Base-by-base conservation (phyloP, 2,797 vertebrate species). In the Pterois miles region DNA sequence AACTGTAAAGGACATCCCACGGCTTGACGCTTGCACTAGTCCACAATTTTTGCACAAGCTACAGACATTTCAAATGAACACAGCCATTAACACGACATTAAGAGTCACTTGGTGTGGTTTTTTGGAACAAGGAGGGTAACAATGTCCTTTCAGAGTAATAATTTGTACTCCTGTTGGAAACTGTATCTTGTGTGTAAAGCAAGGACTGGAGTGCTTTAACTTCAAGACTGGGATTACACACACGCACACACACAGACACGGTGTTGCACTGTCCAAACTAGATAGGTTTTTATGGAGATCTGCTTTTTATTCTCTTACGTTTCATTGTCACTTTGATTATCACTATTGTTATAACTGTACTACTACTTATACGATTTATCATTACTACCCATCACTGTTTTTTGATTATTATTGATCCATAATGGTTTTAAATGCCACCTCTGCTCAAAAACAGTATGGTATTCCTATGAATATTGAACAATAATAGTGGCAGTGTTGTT, bases 291-390 rank as follows among this genome's bases (percentile, higher is more conserved):
- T 90, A 94, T 93, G 93, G 93, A 96, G 94, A 95, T 93, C 92
- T 93, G 93, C 90, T 96, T 95, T 95, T 95, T 95, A 93, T 93
- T 92, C 91, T 90, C 87, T 87, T 90, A 78, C 81, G 90, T 96
- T 95, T 93, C 93, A 95, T 95, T 93, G 94, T 95, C 95, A 96
- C 93, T 94, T 93, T 95, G 91, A 95, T 94, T 96, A 95, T 96
- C 95, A 95, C 95, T 94, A 92, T 93, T 94, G 93, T 95, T 95
- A 95, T 95, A 95, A 95, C 93, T 95, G 94, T 95, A 94, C 95
- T 95, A 95, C 94, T 95, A 95, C 95, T 95, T 94, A 92, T 94
- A 93, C 92, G 16, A 91, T 95, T 92, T 94, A 94, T 93, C 91
- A 93, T 94, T 95, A 95, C 91, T 96, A 95, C 90, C 95, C 93